Base-by-base conservation (phyloP, 1,140 invertebrate genomes). In the Agrilus planipennis region DNA sequence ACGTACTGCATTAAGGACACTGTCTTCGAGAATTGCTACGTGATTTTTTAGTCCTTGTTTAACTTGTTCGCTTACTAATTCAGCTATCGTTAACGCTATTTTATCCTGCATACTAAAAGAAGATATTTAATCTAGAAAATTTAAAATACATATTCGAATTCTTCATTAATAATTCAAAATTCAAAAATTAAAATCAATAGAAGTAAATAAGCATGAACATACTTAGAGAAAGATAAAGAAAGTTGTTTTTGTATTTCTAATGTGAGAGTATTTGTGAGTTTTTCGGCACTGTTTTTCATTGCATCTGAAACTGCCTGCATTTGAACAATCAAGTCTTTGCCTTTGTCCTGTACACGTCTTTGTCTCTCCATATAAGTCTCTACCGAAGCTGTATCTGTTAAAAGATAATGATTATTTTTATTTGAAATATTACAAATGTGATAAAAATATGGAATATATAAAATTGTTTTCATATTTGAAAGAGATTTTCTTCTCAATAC, bases 1-100 rank as follows among this genome's bases (percentile, higher is more conserved):
- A 39, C 77, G 65, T 27, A 77, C 70, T 16, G 71, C 72, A 28
- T 63, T 63, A 1, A 72, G 55, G 9, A 77, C 63, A 46, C 68
- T 69, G 42, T 74, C 71, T 50, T 71, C 72, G 40, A 81, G 58
- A 2, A 65, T 61, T 21, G 66, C 57, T 4, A 68, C 69, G 48
- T 82, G 79, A 32, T 65, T 70, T 39, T 72, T 69, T 49, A 79
- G 69, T 4, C 72, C 69, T 47, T 63, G 59, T 27, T 63, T 62
- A 12, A 81, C 62, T 58, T 79, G 69, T 21, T 73, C 70, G 28
- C 64, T 63, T 7, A 78, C 61, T 16, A 56, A 36, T 30, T 66
- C 60, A 27, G 52, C 55, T 20, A 68, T 55, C 17, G 40, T 51
- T 6, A 31, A 16, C 4, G 40, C 43, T 39, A 67, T 36, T 31